These are phyloP conservation scores for Cephalopholis sonnerati DNA, from an alignment of 2,113 vertebrate species.

Conservation along the genomic window DNA sequence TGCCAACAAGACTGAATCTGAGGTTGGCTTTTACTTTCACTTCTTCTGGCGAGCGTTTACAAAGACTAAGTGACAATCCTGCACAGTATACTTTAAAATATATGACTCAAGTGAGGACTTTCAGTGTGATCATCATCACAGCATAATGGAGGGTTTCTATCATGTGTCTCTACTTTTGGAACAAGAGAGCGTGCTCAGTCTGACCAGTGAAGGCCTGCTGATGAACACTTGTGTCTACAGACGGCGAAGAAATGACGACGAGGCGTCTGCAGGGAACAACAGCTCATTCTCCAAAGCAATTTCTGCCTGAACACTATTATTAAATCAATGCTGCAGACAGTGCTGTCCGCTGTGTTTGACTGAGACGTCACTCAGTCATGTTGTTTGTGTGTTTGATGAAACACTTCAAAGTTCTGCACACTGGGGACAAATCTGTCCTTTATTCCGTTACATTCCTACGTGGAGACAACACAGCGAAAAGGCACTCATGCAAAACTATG, in stretches of 20 bases:
- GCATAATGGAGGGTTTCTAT: not conserved
- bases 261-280: not conserved
- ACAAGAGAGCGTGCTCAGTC: not conserved
- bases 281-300: not conserved
- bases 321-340: not conserved
- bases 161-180: no score
- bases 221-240: not conserved
- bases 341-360: not conserved
- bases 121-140: not conserved
- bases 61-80: no score
- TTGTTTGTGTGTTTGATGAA: constrained; percentile 1
- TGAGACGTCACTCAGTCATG: not conserved
- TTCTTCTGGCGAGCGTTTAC: no score
- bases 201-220: not conserved
- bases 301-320: not conserved
- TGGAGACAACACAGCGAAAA: not conserved
- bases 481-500: not conserved
- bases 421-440: not conserved
- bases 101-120: no score
- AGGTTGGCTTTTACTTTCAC: no score
- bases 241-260: not conserved
- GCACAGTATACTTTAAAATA: no score
- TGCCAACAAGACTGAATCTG: no score
- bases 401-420: not conserved
- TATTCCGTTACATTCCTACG: not conserved